Conservation (phyloP, 1,140 invertebrate genomes). For the Philotrypesis tridentata region DNA sequence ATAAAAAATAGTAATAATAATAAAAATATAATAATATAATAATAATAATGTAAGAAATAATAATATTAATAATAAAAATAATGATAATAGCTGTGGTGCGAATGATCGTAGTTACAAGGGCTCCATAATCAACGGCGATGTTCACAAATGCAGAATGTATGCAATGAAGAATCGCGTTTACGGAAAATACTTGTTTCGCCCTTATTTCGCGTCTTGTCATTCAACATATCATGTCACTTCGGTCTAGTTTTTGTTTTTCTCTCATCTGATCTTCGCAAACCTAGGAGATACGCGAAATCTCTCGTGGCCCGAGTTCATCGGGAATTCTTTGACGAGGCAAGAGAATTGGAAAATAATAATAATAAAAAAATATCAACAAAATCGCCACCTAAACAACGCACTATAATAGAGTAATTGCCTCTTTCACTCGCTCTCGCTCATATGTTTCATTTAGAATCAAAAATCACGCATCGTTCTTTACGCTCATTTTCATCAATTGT, state of each 20-base stretch:
- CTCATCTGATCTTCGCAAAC: not conserved
- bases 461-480: conserved; percentile 48
- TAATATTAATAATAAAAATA: conserved; percentile 37
- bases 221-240: conserved; percentile 25
- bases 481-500: conserved; percentile 27
- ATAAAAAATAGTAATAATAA: conserved; percentile 46
- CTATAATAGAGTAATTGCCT: conserved; percentile 15
- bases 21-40: conserved; percentile 35
- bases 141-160: conserved; percentile 39
- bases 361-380: conserved; percentile 42
- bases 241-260: conserved; percentile 31
- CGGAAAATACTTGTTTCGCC: conserved; percentile 3
- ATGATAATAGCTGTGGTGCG: conserved; percentile 36
- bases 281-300: conserved; percentile 18
- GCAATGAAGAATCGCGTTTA: conserved; percentile 26
- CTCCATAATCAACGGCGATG: conserved; percentile 37
- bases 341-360: conserved; percentile 45
- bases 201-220: conserved; percentile 13
- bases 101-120: conserved; percentile 38
- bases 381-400: conserved; percentile 27
- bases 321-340: conserved; percentile 22
- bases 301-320: not conserved
- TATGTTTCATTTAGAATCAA: not conserved
- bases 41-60: conserved; percentile 34
- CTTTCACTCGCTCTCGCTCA: conserved; percentile 34